Evolutionary conservation across 2,888 invertebrate species (phyloP).

Genomic region (Rotaria socialis): DNA sequence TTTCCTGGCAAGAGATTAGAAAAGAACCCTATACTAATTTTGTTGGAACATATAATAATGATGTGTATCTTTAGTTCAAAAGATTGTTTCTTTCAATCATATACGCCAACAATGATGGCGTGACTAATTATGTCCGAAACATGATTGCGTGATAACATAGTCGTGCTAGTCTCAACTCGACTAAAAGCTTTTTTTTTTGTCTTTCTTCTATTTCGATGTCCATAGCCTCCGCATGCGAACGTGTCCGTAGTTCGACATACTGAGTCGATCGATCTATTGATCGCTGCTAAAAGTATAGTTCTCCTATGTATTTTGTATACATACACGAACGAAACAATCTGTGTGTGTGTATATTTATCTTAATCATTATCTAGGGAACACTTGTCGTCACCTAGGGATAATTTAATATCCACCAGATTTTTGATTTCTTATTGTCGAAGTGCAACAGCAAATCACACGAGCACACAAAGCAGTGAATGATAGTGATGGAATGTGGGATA

Average conservation of each 20-base stretch:
- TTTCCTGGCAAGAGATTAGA: not conserved
- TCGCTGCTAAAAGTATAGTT: not conserved
- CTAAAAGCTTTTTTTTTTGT: not conserved
- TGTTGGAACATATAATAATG: not conserved
- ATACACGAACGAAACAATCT: slow-evolving; percentile 4
- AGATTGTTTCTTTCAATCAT: not conserved
- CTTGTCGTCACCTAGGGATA: not conserved
- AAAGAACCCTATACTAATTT: not conserved
- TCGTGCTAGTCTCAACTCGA: slow-evolving; percentile 3
- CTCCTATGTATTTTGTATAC: not conserved
- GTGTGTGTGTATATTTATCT: not conserved
- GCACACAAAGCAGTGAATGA: not conserved
- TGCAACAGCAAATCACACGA: slow-evolving; percentile 1
- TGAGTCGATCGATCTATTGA: not conserved
- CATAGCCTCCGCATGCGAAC: not conserved
- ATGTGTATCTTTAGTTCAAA: not conserved
- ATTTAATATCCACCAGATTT: not conserved
- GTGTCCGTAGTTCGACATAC: not conserved
- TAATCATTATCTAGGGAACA: not conserved
- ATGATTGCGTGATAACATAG: slow-evolving; percentile 5
- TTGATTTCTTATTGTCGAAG: not conserved
- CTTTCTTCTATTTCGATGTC: not conserved
- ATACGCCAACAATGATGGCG: not conserved
- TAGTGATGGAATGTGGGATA: not conserved
- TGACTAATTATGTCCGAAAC: slow-evolving; percentile 29